A percentile compares a stretch with the other conserved stretches of the same genome.
phyloP scores from a whole-genome alignment of 2,888 invertebrate genomes.

The Drosophila leonis region DNA sequence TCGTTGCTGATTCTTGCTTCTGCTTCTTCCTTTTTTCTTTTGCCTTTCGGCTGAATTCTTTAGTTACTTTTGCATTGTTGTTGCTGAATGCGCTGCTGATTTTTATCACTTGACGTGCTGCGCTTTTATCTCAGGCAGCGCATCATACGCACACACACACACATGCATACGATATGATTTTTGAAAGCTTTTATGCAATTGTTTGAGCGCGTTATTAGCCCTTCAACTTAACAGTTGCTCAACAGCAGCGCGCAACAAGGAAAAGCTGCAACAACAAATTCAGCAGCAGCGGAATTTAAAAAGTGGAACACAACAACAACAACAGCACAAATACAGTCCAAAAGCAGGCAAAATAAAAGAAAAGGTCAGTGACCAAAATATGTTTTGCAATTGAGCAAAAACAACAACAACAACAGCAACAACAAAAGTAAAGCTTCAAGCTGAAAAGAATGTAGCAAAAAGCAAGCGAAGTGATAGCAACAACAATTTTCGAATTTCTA shows the following conservation, averaged over 20 bases:
- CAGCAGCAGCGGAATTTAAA: slow-evolving; percentile 56
- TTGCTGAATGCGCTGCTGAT: slow-evolving; percentile 61
- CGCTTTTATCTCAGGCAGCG: slow-evolving; percentile 43
- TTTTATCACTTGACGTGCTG: slow-evolving; percentile 65
- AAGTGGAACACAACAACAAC: slow-evolving; percentile 69
- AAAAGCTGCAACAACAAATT: slow-evolving; percentile 41
- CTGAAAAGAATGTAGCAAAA: slow-evolving; percentile 69
- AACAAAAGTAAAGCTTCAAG: slow-evolving; percentile 29
- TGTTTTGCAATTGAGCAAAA: slow-evolving; percentile 80
- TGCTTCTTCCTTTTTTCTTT: slow-evolving; percentile 1
- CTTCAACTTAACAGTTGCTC: slow-evolving; percentile 45
- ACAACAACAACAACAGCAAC: slow-evolving; percentile 35
- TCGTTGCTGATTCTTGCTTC: not conserved
- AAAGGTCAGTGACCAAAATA: slow-evolving; percentile 85
- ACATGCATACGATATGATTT: slow-evolving; percentile 4
- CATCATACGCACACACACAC: slow-evolving; percentile 23
- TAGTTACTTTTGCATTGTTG: slow-evolving; percentile 40
- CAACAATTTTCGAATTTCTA: slow-evolving; percentile 47
- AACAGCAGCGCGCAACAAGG: slow-evolving; percentile 31
- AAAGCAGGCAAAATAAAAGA: slow-evolving; percentile 70
- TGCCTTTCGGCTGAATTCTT: slow-evolving; percentile 45
- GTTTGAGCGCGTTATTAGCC: slow-evolving; percentile 18
- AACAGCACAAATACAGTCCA: slow-evolving; percentile 61
- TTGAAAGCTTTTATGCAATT: slow-evolving; percentile 34
- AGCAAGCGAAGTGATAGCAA: slow-evolving; percentile 54